Percentiles rank a stretch among this genome's conserved stretches.
Evolutionary conservation across 2,888 invertebrate genomes (phyloP).

Genomic region (Vandiemenella viatica): DNA sequence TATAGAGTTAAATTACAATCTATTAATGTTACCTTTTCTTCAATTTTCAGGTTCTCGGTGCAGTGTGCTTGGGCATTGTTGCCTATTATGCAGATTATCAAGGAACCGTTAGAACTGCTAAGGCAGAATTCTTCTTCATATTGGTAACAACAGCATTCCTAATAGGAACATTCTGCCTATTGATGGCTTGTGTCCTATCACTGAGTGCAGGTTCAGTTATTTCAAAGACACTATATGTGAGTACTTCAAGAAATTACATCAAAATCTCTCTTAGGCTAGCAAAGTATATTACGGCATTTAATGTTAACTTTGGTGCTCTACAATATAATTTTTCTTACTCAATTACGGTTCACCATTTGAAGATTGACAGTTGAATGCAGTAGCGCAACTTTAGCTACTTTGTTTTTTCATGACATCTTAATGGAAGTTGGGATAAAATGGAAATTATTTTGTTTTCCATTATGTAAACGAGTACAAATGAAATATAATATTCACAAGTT

Average conservation of each 20-base stretch:
- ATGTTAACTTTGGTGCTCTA: no score
- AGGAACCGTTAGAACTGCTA: conserved; percentile 19
- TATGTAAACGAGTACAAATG: no score
- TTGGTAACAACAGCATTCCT: conserved; percentile 62
- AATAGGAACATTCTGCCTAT: conserved; percentile 60
- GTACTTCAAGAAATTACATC: conserved; percentile 26
- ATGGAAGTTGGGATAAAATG: no score
- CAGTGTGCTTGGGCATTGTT: conserved; percentile 55
- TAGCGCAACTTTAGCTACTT: no score
- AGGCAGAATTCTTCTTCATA: conserved; percentile 50
- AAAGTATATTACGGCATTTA: no score
- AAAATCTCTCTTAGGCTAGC: not conserved
- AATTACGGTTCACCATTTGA: no score
- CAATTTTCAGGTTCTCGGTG: conserved; percentile 55
- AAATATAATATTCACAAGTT: no score
- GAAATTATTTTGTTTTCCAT: no score
- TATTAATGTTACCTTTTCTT: not conserved
- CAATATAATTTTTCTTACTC: no score
- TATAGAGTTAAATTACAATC: not conserved
- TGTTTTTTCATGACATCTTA: no score
- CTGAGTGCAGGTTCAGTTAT: conserved; percentile 69
- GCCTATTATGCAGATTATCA: conserved; percentile 38
- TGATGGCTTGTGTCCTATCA: conserved; percentile 60
- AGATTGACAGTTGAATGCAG: no score
- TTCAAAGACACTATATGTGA: conserved; percentile 64